phyloP scores from a whole-genome alignment of 2,888 invertebrate genomes.

The Ectropis crepuscularia region DNA sequence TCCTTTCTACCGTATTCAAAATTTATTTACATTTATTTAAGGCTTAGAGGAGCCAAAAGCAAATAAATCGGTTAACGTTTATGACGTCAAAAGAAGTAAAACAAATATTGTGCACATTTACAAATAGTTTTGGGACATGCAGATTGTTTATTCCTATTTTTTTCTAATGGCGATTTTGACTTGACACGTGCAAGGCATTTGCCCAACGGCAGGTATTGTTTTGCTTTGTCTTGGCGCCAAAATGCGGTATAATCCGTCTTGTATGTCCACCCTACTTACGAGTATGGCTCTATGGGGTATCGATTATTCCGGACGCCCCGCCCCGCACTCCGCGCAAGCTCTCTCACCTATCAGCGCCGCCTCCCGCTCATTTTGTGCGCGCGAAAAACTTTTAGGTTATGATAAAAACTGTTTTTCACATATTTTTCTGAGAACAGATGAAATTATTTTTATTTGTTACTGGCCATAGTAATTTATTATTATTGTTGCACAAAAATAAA shows the following conservation, averaged over 20 bases:
- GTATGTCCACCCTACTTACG: conserved; percentile 77
- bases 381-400: conserved; percentile 24
- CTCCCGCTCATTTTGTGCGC: conserved; percentile 31
- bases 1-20: too few species aligned
- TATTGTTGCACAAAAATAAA: too few species aligned
- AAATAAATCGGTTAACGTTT: too few species aligned
- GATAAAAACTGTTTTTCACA: conserved; percentile 2
- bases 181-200: not conserved
- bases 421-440: not conserved
- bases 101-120: too few species aligned
- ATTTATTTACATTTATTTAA: too few species aligned
- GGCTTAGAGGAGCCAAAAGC: too few species aligned
- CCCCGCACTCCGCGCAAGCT: conserved; percentile 30
- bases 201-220: not conserved
- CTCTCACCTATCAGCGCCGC: conserved; percentile 20
- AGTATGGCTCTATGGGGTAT: conserved; percentile 78
- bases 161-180: not conserved
- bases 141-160: too few species aligned
- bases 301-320: conserved; percentile 44
- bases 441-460: too few species aligned
- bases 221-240: conserved; percentile 56
- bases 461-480: not conserved
- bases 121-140: too few species aligned
- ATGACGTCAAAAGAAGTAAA: too few species aligned
- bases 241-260: conserved; percentile 62